Percentiles rank a stretch among this genome's conserved stretches.
Conservation (phyloP, 1,140 invertebrate species). For the Trichomalopsis sarcophagae region DNA sequence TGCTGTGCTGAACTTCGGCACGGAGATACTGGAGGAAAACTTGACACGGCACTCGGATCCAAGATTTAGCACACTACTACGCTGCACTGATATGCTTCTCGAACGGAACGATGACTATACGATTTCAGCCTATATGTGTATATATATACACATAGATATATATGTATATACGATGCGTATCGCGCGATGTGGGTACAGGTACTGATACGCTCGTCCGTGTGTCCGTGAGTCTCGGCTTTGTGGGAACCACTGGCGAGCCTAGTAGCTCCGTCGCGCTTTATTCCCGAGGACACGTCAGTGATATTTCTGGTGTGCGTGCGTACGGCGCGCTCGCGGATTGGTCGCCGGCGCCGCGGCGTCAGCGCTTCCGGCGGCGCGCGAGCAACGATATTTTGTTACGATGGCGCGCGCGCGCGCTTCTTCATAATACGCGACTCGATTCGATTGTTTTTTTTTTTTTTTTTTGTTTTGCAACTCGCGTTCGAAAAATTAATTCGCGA, state of each 20-base stretch:
- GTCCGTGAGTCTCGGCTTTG: background rate
- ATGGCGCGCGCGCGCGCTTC: no score
- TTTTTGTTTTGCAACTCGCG: no score
- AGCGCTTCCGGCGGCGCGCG: background rate
- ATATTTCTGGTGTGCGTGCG: conserved; percentile 52
- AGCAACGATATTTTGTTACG: background rate
- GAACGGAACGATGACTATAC: background rate
- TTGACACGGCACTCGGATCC: background rate
- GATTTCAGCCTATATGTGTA: background rate
- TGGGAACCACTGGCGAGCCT: background rate
- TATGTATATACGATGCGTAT: no score
- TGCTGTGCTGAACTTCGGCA: no score
- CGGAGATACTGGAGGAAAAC: background rate
- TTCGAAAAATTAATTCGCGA: no score
- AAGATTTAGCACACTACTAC: no score
- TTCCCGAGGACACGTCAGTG: conserved; percentile 73
- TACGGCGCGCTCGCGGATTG: conserved; percentile 33
- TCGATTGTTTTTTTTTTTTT: no score
- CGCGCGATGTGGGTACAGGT: background rate
- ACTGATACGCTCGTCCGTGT: no score
- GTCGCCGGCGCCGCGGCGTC: conserved; percentile 25
- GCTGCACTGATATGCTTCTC: no score
- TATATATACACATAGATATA: no score
- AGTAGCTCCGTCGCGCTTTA: background rate
- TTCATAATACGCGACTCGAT: no score